A percentile compares a stretch with the other conserved stretches of the same genome.
phyloP scores from a whole-genome alignment of 2,888 invertebrate species.

The Muscina levida region DNA sequence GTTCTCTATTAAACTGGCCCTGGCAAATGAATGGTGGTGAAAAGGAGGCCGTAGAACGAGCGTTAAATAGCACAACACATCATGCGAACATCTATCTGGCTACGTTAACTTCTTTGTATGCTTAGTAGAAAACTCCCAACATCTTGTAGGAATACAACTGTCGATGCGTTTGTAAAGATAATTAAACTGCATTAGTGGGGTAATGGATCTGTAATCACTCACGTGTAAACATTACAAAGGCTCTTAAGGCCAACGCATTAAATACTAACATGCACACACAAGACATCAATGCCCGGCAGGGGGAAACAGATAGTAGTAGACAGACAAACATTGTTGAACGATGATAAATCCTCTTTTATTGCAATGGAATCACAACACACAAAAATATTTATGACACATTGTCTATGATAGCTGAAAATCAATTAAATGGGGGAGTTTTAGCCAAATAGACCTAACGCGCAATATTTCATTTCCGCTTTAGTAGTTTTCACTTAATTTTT shows the following conservation, averaged over 20 bases:
- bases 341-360: neutral
- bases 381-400: no score
- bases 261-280: no score
- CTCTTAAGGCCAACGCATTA: neutral
- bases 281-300: no score
- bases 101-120: constrained; percentile 3
- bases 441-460: constrained; percentile 17
- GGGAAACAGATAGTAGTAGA: no score
- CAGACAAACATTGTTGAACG: no score
- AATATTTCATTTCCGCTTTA: constrained; percentile 37
- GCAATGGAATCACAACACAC: neutral
- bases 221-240: constrained; percentile 40
- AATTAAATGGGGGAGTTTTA: constrained; percentile 4
- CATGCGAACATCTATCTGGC: constrained; percentile 8
- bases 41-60: constrained; percentile 2
- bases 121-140: neutral
- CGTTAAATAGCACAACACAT: neutral
- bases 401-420: constrained; percentile 6
- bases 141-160: constrained; percentile 17
- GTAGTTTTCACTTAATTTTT: constrained; percentile 25
- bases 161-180: constrained; percentile 47
- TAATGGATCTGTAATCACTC: constrained; percentile 57
- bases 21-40: neutral
- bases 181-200: constrained; percentile 63
- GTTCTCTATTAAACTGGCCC: constrained; percentile 29